Evolutionary conservation across 64 coral and sea anemone species (phyloP).

Genomic region (Pachyseris speciosa): DNA sequence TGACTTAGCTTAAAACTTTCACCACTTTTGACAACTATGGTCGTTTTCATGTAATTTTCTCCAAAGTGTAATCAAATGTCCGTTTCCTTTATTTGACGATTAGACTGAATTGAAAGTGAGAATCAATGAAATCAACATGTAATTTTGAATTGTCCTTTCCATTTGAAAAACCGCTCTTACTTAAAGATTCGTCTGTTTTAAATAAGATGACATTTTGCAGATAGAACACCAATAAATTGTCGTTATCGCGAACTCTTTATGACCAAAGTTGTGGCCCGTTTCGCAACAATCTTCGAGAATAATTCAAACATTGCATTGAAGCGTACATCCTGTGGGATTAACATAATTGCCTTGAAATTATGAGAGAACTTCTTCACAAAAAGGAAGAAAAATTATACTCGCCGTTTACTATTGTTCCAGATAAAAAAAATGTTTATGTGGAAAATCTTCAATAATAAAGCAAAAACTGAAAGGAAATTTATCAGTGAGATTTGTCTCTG

Average conservation of each 20-base stretch:
- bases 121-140: background rate
- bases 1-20: background rate
- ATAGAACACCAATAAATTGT: background rate
- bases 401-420: conserved; percentile 22
- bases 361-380: conserved; percentile 17
- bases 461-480: background rate
- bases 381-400: conserved; percentile 15
- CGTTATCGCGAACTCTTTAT: background rate
- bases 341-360: conserved; percentile 46
- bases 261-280: background rate
- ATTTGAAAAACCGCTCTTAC: background rate
- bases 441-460: background rate
- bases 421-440: conserved; percentile 15
- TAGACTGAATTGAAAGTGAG: background rate
- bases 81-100: conserved; percentile 14
- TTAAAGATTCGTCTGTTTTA: too few species aligned
- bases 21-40: background rate
- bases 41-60: conserved; percentile 30
- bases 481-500: background rate
- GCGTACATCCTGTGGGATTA: conserved; percentile 8
- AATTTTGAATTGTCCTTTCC: background rate
- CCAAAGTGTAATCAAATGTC: conserved; percentile 1
- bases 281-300: conserved; percentile 16
- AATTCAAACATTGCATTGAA: conserved; percentile 39
- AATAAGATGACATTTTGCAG: background rate